Evolutionary conservation across 2,888 invertebrate species (phyloP).

Genomic region (Aquatica leii): DNA sequence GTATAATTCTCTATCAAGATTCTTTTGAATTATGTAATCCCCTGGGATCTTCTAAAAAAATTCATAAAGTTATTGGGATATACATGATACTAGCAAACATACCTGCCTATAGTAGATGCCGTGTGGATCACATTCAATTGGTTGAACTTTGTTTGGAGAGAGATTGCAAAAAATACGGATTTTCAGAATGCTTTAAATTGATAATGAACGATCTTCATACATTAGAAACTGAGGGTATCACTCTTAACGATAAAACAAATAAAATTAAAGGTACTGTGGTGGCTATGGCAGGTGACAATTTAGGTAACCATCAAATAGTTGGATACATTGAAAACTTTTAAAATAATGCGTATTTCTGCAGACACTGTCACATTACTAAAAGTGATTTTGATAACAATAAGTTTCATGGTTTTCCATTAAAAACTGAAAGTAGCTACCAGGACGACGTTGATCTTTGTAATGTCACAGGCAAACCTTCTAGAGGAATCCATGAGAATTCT

Average conservation of each 20-base stretch:
- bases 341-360: constrained; percentile 37
- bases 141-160: constrained; percentile 46
- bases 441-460: constrained; percentile 1
- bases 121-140: constrained; percentile 45
- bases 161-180: constrained; percentile 42
- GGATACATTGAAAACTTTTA: constrained; percentile 44
- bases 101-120: constrained; percentile 39
- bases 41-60: constrained; percentile 46
- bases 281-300: constrained; percentile 41
- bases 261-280: constrained; percentile 40
- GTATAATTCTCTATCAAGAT: constrained; percentile 49
- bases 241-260: constrained; percentile 22
- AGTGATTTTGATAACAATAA: constrained; percentile 10
- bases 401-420: too few species aligned
- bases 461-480: constrained; percentile 8
- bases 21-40: constrained; percentile 50
- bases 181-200: constrained; percentile 37
- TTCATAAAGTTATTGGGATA: constrained; percentile 48
- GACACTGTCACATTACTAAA: constrained; percentile 42
- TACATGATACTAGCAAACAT: constrained; percentile 48
- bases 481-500: constrained; percentile 45
- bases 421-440: constrained; percentile 14
- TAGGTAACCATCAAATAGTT: constrained; percentile 42
- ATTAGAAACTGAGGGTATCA: constrained; percentile 44
- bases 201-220: constrained; percentile 43